Conservation (phyloP, 2,797 vertebrate species). For the Phrynocephalus forsythii region DNA sequence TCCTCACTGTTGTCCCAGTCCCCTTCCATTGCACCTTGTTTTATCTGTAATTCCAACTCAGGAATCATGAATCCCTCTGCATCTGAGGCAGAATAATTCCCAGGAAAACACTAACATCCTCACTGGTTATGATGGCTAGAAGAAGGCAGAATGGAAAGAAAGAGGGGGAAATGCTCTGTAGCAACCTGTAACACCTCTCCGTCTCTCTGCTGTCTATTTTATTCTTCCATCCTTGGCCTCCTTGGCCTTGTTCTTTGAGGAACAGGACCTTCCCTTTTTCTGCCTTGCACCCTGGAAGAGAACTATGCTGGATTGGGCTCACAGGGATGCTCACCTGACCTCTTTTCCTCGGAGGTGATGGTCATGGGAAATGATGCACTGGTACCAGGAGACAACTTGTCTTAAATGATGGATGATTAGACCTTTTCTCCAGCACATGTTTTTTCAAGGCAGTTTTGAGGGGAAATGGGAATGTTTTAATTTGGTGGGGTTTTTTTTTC, state of each 20-base stretch:
- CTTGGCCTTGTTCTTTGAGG: background rate
- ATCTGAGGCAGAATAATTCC: background rate
- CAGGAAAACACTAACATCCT: background rate
- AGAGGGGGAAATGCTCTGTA: too few species aligned
- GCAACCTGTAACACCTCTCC: background rate
- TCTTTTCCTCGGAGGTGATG: background rate
- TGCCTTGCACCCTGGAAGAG: background rate
- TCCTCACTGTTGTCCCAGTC: background rate
- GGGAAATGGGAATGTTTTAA: background rate
- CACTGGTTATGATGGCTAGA: background rate
- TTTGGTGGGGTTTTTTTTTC: too few species aligned
- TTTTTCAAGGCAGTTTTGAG: background rate
- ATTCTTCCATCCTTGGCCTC: background rate
- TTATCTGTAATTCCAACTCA: too few species aligned
- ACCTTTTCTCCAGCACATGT: background rate
- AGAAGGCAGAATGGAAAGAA: background rate
- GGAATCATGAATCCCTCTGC: too few species aligned
- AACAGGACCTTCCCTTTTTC: background rate
- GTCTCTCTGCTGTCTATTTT: background rate
- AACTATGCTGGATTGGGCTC: background rate
- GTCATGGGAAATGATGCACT: background rate
- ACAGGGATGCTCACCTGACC: background rate
- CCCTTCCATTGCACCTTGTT: background rate
- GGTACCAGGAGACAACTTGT: background rate
- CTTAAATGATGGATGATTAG: background rate